Base-by-base conservation (phyloP, 2,888 invertebrate species). In the Stomorhina lunata region DNA sequence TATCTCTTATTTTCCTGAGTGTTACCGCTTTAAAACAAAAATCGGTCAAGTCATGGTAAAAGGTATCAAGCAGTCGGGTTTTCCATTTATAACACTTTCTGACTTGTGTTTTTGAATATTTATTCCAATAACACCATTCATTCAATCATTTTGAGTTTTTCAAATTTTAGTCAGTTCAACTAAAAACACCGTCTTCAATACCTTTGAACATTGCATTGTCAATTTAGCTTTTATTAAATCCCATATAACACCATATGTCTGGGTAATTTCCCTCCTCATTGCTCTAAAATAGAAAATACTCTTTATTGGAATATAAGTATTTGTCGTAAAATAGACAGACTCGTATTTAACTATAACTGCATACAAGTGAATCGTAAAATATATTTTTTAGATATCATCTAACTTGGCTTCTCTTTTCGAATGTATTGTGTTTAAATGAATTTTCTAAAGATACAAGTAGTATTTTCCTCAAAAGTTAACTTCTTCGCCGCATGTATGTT, bases 291-390 rank as follows among this genome's bases (percentile, higher is more conserved):
- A 32, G 50, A 59, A 72, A n/a, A n/a, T n/a, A n/a, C n/a, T n/a
- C 43, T 27, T 32, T 66, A 59, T 50, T 72, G 59, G 59, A 78
- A 71, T 40, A 71, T 53, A 61, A 50, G 34, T 22, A 27, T 43
- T 57, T 15, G 32, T 69, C 25, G 15, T 34, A 71, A n/a, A n/a
- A n/a, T 17, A 59, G 68, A 45, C 68, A 59, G 50, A 55, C 48
- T 45, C 29, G n/a, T 34, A 59, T 66, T 72, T 68, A 45, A 25
- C 61, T 22, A 61, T 53, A 61, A 80, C 45, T 65, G 65, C 61
- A 66, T 61, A 43, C 43, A 65, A 50, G 66, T 72, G 37, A 57
- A 55, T 50, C 3, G 15, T 48, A 50, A 20, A 50, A 34, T 61
- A 61, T 61, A 61, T 15, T 20, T 50, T 53, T 48, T 5, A 3